Evolutionary conservation across 1,140 invertebrate genomes (phyloP), one percentile per base, ranked within the genome.

Genomic region (Dendroctonus valens): DNA sequence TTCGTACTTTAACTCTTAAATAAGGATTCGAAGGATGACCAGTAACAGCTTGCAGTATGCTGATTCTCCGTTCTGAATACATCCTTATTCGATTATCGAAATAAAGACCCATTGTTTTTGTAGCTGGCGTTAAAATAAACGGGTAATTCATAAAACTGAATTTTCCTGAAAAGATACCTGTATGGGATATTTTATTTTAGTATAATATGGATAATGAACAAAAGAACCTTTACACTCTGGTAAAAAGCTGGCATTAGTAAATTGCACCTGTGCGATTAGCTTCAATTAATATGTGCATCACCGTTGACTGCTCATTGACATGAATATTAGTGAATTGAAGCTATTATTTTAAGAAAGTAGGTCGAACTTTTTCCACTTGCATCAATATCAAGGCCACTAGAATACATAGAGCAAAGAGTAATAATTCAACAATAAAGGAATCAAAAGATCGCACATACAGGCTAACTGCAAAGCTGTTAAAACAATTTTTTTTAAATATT

Each of bases 51-150:
- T 93, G 87, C 74, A 94, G 80, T 78, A 95, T 81, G 77, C 89
- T 90, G 78, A 92, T 86, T 73, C 94, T 81, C 58, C 94, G 81
- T 79, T 97, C 94, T 69, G 91, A 93, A 77, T 93, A 93, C 95
- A 98, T 98, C 44, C 94, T 85, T 76, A 97, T 94, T 41, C 94
- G 85, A 78, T 95, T 96, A 79, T 97, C 94, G 78, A 94, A 96
- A 80, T 95, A 96, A 39, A 97, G 80, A 0, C 91, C 92, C 63
- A 94, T 84, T 7, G 91, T 91, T 81, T 96, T 97, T 0, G 92
- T 95, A 0, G 92, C 90, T 4, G 93, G 91, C n/a, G 92, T 96
- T 41, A 97, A 80, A 69, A 97, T 91, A 80, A 97, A 97, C 7
- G 91, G 87, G 77, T 96, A 93, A 73, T 89, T 86, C 85, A 96